phyloP scores from a whole-genome alignment of 1,140 invertebrate species.

The Lepidurus apus region DNA sequence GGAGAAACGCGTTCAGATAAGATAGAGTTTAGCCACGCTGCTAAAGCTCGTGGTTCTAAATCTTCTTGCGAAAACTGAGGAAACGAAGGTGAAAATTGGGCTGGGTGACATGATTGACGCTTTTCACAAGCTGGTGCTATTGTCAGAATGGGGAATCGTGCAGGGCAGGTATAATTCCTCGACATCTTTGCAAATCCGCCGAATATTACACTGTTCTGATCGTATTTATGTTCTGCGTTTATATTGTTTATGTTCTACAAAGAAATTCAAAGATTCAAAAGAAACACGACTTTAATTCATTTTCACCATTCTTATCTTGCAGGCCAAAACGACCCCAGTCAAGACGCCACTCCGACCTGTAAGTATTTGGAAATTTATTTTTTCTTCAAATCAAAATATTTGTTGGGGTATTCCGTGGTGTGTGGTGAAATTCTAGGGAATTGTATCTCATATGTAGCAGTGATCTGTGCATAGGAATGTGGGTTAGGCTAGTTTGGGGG shows the following conservation, averaged over 20 bases:
- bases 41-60: too few relatives aligned
- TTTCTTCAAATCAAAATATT: not conserved
- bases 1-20: too few relatives aligned
- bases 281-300: too few relatives aligned
- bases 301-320: not conserved
- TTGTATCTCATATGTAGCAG: not conserved
- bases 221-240: not conserved
- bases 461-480: not conserved
- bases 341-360: slow-evolving; percentile 35
- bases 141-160: not conserved
- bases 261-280: too few relatives aligned
- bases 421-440: not conserved
- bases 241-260: too few relatives aligned
- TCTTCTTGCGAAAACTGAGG: not conserved
- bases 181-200: not conserved
- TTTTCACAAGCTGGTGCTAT: not conserved
- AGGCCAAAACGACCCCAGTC: slow-evolving; percentile 35
- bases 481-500: slow-evolving; percentile 1
- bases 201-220: not conserved
- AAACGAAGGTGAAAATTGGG: not conserved
- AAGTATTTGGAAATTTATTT: not conserved
- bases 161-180: not conserved
- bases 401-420: not conserved
- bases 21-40: not conserved
- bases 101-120: not conserved